A percentile compares a stretch with the other conserved stretches of the same genome.
Evolutionary conservation across 2,797 vertebrate species (phyloP).

Genomic region (Enteromius mattozi): DNA sequence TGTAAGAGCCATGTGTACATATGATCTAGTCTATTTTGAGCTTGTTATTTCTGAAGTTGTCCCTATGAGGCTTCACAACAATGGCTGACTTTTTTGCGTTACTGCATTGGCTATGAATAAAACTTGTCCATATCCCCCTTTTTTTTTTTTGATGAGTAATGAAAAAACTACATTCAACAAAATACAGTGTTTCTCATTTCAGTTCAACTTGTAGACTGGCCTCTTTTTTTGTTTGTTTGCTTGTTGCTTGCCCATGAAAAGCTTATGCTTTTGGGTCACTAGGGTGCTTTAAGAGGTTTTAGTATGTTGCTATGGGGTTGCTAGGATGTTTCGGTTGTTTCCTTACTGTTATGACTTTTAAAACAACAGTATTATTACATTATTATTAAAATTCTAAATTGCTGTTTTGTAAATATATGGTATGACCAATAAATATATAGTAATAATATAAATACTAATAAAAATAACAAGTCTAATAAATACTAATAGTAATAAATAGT

Average conservation of each 20-base stretch:
- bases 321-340: background rate
- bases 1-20: background rate
- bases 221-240: background rate
- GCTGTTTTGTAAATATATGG: background rate
- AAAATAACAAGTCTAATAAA: background rate
- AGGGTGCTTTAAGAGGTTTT: background rate
- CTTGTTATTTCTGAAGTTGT: constrained; percentile 1
- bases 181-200: background rate
- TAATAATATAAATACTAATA: background rate
- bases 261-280: background rate
- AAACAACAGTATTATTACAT: background rate
- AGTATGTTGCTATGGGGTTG: background rate
- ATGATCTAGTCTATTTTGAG: constrained; percentile 14
- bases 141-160: background rate
- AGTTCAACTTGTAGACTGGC: background rate
- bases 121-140: background rate
- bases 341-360: background rate
- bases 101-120: background rate
- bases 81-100: background rate
- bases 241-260: background rate
- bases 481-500: no score
- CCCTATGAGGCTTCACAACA: constrained; percentile 3
- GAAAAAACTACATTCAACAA: background rate
- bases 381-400: background rate
- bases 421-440: background rate